Evolutionary conservation across 92 coral and sea anemone genomes (phyloP).

Genomic region (Epizoanthus illoricatus): DNA sequence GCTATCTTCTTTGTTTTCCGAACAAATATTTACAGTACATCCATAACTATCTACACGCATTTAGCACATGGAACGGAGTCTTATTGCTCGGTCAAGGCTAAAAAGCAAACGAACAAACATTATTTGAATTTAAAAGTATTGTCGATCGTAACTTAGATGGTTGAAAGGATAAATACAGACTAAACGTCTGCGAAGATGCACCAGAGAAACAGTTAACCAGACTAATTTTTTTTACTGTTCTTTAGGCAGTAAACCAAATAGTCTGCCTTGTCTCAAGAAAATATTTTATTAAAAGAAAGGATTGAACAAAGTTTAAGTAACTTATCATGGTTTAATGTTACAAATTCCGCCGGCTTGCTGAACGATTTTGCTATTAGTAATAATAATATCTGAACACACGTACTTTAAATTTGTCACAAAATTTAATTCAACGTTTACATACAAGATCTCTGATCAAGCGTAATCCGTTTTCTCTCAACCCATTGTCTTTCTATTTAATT

Average conservation of each 20-base stretch:
- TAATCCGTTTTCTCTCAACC: background rate
- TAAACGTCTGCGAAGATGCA: background rate
- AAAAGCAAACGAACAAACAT: background rate
- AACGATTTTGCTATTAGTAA: too few species aligned
- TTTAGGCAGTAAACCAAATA: too few species aligned
- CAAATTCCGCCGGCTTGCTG: too few species aligned
- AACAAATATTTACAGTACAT: slow-evolving; percentile 13
- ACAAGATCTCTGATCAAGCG: background rate
- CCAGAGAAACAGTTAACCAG: background rate
- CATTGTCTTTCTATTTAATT: background rate
- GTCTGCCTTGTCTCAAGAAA: too few species aligned
- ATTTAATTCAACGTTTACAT: background rate
- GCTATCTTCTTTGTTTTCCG: background rate
- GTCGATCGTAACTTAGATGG: too few species aligned
- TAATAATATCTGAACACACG: too few species aligned
- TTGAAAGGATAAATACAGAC: background rate
- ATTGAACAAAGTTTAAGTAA: too few species aligned
- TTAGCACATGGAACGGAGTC: slow-evolving; percentile 23
- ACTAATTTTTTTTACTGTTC: too few species aligned
- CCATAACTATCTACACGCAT: background rate
- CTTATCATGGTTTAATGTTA: too few species aligned
- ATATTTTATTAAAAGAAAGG: too few species aligned
- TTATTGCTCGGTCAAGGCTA: background rate
- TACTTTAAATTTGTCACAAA: background rate
- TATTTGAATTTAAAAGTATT: background rate